These are phyloP conservation scores for Kryphioiulus occultus DNA, from an alignment of 2,888 invertebrate genomes.

Conservation along the genomic window DNA sequence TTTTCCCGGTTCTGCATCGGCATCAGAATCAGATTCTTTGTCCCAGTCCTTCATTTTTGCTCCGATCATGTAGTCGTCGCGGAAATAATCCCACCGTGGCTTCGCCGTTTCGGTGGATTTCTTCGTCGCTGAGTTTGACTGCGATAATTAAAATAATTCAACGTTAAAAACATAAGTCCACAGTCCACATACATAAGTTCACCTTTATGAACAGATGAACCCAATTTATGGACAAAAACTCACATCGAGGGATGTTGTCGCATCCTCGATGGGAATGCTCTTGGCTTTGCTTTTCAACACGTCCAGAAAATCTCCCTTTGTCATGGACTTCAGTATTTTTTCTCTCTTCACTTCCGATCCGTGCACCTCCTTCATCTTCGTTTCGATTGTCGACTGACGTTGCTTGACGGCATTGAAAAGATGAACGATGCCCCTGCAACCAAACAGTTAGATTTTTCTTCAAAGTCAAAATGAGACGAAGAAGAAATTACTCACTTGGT, in stretches of 20 bases:
- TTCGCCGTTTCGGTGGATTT: constrained; percentile 61
- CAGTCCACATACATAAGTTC: too few relatives aligned
- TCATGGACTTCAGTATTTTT: constrained; percentile 71
- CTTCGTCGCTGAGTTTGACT: neutral
- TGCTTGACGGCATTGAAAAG: constrained; percentile 88
- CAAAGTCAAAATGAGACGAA: neutral
- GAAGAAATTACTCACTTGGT: constrained; percentile 68
- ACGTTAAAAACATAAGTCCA: neutral
- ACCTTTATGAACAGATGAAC: too few relatives aligned
- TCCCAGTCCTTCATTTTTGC: constrained; percentile 86
- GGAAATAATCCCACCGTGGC: constrained; percentile 66
- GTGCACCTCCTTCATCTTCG: constrained; percentile 70
- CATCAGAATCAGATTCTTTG: constrained; percentile 70
- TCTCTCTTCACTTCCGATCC: constrained; percentile 79
- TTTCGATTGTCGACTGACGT: constrained; percentile 80
- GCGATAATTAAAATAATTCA: neutral
- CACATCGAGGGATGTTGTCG: neutral
- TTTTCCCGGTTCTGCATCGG: neutral
- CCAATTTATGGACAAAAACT: neutral
- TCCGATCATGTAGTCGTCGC: constrained; percentile 89
- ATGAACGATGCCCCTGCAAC: constrained; percentile 83
- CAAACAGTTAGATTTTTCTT: neutral
- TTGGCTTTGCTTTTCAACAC: constrained; percentile 58
- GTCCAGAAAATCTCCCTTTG: constrained; percentile 62
- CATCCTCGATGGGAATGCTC: constrained; percentile 53